phyloP scores from a whole-genome alignment of 2,113 vertebrate species.

The Hepsetus odoe region DNA sequence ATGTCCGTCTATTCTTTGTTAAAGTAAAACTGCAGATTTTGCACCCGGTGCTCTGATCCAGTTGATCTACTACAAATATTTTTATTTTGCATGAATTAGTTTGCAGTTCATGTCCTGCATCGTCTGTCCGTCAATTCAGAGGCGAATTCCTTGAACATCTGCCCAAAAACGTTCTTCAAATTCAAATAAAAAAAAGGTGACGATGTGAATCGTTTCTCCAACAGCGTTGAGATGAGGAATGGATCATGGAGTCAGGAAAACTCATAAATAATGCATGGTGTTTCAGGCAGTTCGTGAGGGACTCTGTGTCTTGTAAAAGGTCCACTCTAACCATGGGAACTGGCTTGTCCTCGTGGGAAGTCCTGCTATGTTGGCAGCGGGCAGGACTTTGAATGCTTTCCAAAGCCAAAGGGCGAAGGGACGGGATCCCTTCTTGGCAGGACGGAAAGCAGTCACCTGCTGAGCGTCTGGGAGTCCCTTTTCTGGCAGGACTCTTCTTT shows the following conservation, averaged over 20 bases:
- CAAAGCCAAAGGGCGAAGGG: conserved; percentile 15
- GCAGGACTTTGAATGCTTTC: not conserved
- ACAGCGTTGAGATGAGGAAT: too few species aligned
- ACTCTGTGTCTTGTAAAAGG: not conserved
- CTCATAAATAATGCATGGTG: not conserved
- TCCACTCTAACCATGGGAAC: not conserved
- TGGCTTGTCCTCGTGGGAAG: not conserved
- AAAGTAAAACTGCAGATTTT: too few species aligned
- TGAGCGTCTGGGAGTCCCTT: conserved; percentile 1
- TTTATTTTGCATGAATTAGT: too few species aligned
- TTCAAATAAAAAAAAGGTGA: too few species aligned
- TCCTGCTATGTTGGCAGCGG: not conserved
- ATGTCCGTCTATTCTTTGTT: too few species aligned
- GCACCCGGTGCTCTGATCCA: too few species aligned
- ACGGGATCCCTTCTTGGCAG: conserved; percentile 27
- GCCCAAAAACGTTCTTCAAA: too few species aligned
- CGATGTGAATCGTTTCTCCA: too few species aligned
- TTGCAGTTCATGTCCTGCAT: too few species aligned
- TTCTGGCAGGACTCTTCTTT: not conserved
- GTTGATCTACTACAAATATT: too few species aligned
- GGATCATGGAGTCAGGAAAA: not conserved
- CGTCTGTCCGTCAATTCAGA: too few species aligned
- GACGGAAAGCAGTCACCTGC: not conserved
- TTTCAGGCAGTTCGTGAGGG: not conserved
- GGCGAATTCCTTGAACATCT: too few species aligned